Conservation (phyloP, 2,797 vertebrate species). For the Pseudochirops corinnae region DNA sequence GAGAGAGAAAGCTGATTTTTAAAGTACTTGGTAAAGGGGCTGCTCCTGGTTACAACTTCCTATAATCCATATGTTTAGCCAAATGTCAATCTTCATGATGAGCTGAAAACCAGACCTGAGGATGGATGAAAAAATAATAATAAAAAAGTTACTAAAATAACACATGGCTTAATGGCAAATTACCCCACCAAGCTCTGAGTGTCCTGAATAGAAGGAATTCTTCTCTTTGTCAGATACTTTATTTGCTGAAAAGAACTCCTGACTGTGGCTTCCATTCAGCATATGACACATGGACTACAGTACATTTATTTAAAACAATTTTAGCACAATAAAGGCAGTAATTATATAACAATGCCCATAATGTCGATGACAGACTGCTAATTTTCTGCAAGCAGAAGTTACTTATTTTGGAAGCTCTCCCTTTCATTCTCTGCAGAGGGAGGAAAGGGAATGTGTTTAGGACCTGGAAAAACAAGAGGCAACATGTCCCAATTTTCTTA, state of each 20-base stretch:
- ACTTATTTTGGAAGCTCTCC: slow-evolving; percentile 56
- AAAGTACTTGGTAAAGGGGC: neutral
- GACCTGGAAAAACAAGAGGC: slow-evolving; percentile 45
- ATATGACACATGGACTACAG: neutral
- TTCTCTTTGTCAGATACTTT: neutral
- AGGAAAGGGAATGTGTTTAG: slow-evolving; percentile 15
- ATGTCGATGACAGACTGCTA: slow-evolving; percentile 16
- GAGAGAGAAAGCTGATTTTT: no score
- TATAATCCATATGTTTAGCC: neutral
- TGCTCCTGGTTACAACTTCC: neutral
- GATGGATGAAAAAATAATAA: neutral
- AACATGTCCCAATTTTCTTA: slow-evolving; percentile 42
- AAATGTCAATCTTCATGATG: neutral
- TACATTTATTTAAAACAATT: slow-evolving; percentile 2
- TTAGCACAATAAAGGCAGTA: neutral
- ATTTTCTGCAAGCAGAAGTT: slow-evolving; percentile 48
- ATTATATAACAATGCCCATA: slow-evolving; percentile 8
- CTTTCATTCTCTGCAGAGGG: slow-evolving; percentile 54
- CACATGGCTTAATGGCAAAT: neutral
- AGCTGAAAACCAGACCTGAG: neutral
- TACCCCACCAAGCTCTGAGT: neutral
- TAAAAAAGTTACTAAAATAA: neutral
- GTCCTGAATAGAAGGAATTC: slow-evolving; percentile 7
- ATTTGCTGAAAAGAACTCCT: slow-evolving; percentile 33
- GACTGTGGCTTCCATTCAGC: neutral